Evolutionary conservation across 2,888 invertebrate species (phyloP).

Genomic region (Hanleya hanleyi): DNA sequence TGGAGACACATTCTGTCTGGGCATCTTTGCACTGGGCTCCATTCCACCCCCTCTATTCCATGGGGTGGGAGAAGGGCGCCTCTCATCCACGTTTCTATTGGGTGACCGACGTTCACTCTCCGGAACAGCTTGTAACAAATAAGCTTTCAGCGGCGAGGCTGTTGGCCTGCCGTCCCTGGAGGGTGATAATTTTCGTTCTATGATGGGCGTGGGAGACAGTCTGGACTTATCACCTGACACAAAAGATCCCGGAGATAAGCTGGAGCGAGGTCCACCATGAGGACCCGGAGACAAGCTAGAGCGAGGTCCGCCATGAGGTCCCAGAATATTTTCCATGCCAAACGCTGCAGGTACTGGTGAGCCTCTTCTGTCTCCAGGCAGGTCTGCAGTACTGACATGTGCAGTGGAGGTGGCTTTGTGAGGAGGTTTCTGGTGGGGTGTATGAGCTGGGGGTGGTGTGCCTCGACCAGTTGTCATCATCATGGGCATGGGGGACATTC

Average conservation of each 20-base stretch:
- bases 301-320: neutral
- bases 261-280: neutral
- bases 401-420: neutral
- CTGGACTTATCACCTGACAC: neutral
- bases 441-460: neutral
- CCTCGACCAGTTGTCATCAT: neutral
- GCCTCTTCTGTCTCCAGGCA: neutral
- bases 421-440: neutral
- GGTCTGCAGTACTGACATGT: neutral
- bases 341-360: neutral
- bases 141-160: neutral
- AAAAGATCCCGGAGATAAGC: neutral
- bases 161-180: neutral
- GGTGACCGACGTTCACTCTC: conserved; percentile 2
- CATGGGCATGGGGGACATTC: neutral
- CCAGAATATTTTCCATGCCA: neutral
- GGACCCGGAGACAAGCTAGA: neutral
- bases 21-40: no score
- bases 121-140: conserved; percentile 1
- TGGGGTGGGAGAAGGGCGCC: neutral
- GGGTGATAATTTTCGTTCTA: neutral
- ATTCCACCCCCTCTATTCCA: no score
- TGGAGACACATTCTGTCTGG: no score
- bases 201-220: neutral
- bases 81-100: neutral